Evolutionary conservation across 2,888 invertebrate species (phyloP), one percentile per base, ranked within the genome.

Genomic region (Ramazzottius varieornatus): DNA sequence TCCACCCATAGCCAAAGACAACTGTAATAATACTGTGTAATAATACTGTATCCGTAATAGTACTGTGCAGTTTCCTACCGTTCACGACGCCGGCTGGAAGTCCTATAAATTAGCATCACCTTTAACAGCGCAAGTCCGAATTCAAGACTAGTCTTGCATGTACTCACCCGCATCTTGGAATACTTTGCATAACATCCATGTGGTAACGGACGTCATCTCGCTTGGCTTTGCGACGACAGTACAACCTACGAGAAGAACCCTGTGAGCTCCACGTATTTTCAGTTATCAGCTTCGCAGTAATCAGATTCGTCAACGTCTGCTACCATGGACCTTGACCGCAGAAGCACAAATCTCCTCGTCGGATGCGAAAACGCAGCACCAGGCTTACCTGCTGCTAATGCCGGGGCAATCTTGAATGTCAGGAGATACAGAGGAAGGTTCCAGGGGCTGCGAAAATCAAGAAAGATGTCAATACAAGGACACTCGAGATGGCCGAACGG

Each of bases 161-260:
- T 4, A 63, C 69, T 65, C 66, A 80, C 80, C 80, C 65, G 78
- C 78, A 67, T 78, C 75, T 20, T 74, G 70, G 29, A 79, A 72
- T 2, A 80, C 70, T 65, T 77, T 72, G 69, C 79, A 78, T 8
- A 81, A 71, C 70, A 75, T 76, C 73, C 74, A 80, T 1, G 80
- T 78, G 0, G 80, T 79, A 1, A 79, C 77, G 1, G 80, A 79
- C 0, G 81, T 81, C 73, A 81, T 73, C 70, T 81, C 81, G 70
- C 79, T 79, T 1, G 81, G 80, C 68, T 81, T 81, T 67, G 77
- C 78, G 0, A 81, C 80, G 0, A 80, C 77, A 1, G 80, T 80
- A 70, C 54, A 74, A 24, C 54, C 54, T 54, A 29, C 20, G 4
- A 29, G 54, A 13, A 40, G n/a, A n/a, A n/a, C n/a, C n/a, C n/a